These are phyloP conservation scores for Ataeniobius toweri DNA, from an alignment of 2,797 vertebrate genomes.

Conservation along the genomic window DNA sequence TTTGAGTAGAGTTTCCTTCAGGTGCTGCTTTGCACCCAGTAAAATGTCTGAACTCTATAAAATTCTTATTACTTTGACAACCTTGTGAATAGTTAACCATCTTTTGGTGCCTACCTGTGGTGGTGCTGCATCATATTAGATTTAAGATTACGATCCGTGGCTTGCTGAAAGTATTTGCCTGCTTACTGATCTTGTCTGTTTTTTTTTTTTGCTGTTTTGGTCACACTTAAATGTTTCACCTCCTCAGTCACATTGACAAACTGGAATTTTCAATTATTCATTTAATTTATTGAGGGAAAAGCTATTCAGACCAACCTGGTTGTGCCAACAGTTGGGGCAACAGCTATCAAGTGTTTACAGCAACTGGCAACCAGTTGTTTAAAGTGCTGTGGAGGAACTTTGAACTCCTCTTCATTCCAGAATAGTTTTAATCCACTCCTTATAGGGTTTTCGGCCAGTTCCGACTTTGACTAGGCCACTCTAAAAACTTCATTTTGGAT, in stretches of 20 bases:
- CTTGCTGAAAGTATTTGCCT: background rate
- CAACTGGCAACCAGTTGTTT: too few species aligned
- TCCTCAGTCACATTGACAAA: background rate
- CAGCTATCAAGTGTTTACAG: too few species aligned
- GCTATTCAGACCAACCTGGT: background rate
- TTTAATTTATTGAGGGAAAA: background rate
- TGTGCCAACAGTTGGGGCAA: background rate
- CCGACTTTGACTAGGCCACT: too few species aligned
- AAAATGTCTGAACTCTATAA: constrained; percentile 44
- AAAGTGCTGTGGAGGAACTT: too few species aligned
- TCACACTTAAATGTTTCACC: background rate
- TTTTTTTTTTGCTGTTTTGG: too few species aligned
- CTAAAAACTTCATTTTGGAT: too few species aligned
- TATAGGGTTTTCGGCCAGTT: too few species aligned
- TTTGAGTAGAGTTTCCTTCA: background rate
- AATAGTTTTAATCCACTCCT: background rate
- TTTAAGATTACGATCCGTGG: constrained; percentile 8
- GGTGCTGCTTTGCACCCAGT: constrained; percentile 35
- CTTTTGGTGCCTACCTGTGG: constrained; percentile 16
- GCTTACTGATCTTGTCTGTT: too few species aligned
- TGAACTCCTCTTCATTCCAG: background rate
- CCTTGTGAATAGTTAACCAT: constrained; percentile 56
- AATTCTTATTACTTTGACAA: constrained; percentile 36
- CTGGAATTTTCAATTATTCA: background rate
- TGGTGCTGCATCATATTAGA: background rate